Evolutionary conservation across 2,888 invertebrate species (phyloP).

Genomic region (Drosophila affinis): DNA sequence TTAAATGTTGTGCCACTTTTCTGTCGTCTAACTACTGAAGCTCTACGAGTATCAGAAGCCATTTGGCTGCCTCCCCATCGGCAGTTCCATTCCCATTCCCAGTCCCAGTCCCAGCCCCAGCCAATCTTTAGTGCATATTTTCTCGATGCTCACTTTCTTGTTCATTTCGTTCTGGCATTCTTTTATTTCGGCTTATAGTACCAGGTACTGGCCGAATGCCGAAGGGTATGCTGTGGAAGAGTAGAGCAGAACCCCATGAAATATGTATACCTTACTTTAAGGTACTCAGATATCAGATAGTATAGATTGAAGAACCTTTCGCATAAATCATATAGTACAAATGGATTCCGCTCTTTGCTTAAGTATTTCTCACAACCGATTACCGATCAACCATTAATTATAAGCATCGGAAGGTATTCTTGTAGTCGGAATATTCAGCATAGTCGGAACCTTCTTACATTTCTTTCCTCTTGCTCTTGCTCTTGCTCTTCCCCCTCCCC

Average conservation of each 20-base stretch:
- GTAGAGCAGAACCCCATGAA: too few relatives aligned
- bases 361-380: too few relatives aligned
- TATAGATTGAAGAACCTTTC: too few relatives aligned
- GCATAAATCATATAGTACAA: too few relatives aligned
- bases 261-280: too few relatives aligned
- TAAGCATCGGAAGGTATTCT: slow-evolving; percentile 1
- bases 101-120: neutral
- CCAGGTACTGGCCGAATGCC: neutral
- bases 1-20: neutral
- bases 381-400: too few relatives aligned
- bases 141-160: slow-evolving; percentile 25
- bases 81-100: neutral
- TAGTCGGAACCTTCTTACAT: neutral
- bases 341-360: too few relatives aligned
- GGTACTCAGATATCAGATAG: too few relatives aligned
- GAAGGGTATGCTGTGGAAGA: neutral
- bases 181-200: slow-evolving; percentile 19
- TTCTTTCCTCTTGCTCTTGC: neutral
- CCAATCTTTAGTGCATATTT: slow-evolving; percentile 39
- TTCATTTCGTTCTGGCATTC: slow-evolving; percentile 30
- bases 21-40: neutral
- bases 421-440: neutral
- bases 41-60: neutral
- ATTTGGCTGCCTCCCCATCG: neutral
- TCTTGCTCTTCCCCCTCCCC: neutral